Evolutionary conservation across 1,140 invertebrate genomes (phyloP), one percentile per base, ranked within the genome.

Genomic region (Eufriesea mexicana): DNA sequence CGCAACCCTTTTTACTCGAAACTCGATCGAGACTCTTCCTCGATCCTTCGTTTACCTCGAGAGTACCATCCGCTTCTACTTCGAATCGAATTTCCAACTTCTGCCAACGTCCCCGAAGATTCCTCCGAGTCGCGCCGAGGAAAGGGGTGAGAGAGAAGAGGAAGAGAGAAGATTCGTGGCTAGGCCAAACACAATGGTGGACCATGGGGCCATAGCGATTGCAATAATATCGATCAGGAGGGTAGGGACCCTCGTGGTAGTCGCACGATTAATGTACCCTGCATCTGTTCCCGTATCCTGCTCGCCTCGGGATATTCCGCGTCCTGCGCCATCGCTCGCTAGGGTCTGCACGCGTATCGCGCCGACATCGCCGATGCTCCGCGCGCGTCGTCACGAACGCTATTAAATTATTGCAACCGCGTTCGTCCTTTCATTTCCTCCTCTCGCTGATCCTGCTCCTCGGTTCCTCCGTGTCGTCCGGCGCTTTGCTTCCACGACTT

Each of bases 211-310:
- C 42, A 54, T 18, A 61, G 71, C 28, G 79, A 86, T 86, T 73
- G 82, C 73, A 70, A 84, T 84, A 86, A 86, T 90, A 92, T 91
- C 88, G 90, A 91, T 92, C 87, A 84, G 82, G 84, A 87, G 80
- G 74, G 76, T 83, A 68, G 86, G 42, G n/a, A 75, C 61, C 71
- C 76, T 68, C 54, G 73, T 85, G 77, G 79, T 71, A 79, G 79
- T 80, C 49, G 64, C 66, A 87, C 90, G 86, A 91, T 90, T 92
- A 90, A 91, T 91, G 89, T 87, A 88, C 87, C 85, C 85, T 87
- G 86, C 91, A 92, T 91, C 91, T 91, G 91, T 89, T 91, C 87
- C 75, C 85, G 59, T 84, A 91, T 86, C 84, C 83, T 28, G 49
- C 35, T 47, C n/a, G 51, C 20, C n/a, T 55, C 35, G 2, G 66